Base-by-base conservation (phyloP, 2,888 invertebrate genomes). In the Parthenolecanium corni region DNA sequence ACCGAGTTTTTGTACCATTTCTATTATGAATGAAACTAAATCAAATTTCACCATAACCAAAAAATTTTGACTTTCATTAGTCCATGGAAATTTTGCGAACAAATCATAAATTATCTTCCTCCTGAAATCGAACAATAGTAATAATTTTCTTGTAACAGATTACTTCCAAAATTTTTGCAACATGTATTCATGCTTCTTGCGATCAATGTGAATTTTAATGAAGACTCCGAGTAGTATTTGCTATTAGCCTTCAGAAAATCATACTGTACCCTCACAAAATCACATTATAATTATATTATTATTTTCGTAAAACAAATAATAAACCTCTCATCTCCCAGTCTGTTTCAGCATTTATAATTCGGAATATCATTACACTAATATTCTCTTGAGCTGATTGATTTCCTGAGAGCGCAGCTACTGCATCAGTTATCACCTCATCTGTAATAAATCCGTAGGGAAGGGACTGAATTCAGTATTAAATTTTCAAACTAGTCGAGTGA, bases 1-100 rank as follows among this genome's bases (percentile, higher is more conserved):
- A 54, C 23, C 20, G 2, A 54, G 3, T 18, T 31, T 2, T 25
- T 14, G 47, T 38, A 52, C 62, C 42, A 40, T 52, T 25, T 62
- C 62, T 16, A 62, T 62, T 23, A 62, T 52, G 23, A 62, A 44
- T 9, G 62, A 52, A 18, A 62, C 42, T 5, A 42, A 2, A 11
- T 62, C 62, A 20, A 44, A 62, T 52, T 23, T 78, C n/a, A 82
- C 81, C 65, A 85, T 78, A 3, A 81, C 81, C 69, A 85, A 73
- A 52, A 68, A 69, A 68, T 76, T 75, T 3, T 64, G 66, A 23
- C 75, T 75, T 14, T 74, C 69, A 25, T 70, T 69, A 66, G 71
- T 70, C 3, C 72, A 66, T 3, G 73, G 72, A 24, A 77, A 68
- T 16, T 67, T 68, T 0, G 69, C 69, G 5, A 77, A 67, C 6